Conservation (phyloP, 2,113 vertebrate genomes). For the Motacilla tschutschensis region DNA sequence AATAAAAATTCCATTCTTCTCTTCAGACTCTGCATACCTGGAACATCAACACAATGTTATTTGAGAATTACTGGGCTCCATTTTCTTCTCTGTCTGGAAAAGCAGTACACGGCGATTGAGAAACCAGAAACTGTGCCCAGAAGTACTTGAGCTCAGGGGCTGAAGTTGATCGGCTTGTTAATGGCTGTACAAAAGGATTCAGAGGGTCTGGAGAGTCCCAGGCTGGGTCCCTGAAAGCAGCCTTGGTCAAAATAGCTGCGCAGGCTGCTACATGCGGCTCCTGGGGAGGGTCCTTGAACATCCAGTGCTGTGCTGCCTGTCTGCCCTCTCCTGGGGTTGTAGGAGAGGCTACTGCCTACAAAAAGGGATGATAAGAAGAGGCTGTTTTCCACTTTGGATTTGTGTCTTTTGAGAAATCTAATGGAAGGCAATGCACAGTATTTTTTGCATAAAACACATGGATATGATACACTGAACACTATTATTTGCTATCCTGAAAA, state of each 20-base stretch:
- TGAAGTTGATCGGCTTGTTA: not conserved
- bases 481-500: not conserved
- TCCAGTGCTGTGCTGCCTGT: not conserved
- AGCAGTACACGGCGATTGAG: fast-evolving
- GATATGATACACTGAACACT: not conserved
- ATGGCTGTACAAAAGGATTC: not conserved
- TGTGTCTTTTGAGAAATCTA: not conserved
- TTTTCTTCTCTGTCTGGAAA: not conserved
- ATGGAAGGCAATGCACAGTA: not conserved
- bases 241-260: fast-evolving
- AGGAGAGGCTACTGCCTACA: not conserved
- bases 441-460: not conserved
- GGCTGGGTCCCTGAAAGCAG: fast-evolving
- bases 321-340: not conserved
- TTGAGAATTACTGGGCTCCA: not conserved
- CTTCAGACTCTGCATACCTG: not conserved
- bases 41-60: not conserved
- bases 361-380: not conserved
- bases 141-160: not conserved
- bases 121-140: not conserved
- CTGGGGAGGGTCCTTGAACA: not conserved
- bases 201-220: not conserved
- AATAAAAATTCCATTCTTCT: not conserved
- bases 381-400: not conserved
- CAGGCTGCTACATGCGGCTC: not conserved